Evolutionary conservation across 2,888 invertebrate species (phyloP).

Genomic region (Plebejus anna): DNA sequence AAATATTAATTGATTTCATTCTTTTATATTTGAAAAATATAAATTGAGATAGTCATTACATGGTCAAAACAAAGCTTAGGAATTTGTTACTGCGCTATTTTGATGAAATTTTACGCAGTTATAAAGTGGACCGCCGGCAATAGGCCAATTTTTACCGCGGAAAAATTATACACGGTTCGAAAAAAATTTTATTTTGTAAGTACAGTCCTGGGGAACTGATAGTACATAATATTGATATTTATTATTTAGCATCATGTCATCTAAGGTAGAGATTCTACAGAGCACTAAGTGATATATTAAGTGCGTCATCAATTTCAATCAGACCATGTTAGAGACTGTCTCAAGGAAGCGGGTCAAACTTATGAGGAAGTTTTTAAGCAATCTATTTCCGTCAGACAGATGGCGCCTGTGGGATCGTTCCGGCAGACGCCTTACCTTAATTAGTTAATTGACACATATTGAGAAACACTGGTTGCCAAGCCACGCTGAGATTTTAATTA

Average conservation of each 20-base stretch:
- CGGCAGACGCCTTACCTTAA: slow-evolving; percentile 37
- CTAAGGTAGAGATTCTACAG: neutral
- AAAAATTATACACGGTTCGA: too few relatives aligned
- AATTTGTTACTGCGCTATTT: too few relatives aligned
- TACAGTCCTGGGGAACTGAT: too few relatives aligned
- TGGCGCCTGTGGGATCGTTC: slow-evolving; percentile 47
- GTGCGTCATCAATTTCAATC: slow-evolving; percentile 19
- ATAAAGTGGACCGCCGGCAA: too few relatives aligned
- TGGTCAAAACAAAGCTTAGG: too few relatives aligned
- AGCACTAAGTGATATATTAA: slow-evolving; percentile 10
- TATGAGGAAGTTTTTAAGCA: slow-evolving; percentile 47
- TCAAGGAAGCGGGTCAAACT: slow-evolving; percentile 6
- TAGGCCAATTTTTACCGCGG: too few relatives aligned
- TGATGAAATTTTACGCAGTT: too few relatives aligned
- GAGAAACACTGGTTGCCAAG: slow-evolving; percentile 13
- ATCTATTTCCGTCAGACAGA: slow-evolving; percentile 42
- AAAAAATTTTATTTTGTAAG: too few relatives aligned
- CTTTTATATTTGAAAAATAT: too few relatives aligned
- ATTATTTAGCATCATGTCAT: neutral
- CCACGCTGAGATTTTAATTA: neutral
- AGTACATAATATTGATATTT: neutral
- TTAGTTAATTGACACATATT: slow-evolving; percentile 38
- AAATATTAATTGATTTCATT: too few relatives aligned
- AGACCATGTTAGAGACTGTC: slow-evolving; percentile 5
- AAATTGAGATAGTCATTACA: too few relatives aligned